Conservation (phyloP, 2,888 invertebrate species). For the Calameuta idolon region DNA sequence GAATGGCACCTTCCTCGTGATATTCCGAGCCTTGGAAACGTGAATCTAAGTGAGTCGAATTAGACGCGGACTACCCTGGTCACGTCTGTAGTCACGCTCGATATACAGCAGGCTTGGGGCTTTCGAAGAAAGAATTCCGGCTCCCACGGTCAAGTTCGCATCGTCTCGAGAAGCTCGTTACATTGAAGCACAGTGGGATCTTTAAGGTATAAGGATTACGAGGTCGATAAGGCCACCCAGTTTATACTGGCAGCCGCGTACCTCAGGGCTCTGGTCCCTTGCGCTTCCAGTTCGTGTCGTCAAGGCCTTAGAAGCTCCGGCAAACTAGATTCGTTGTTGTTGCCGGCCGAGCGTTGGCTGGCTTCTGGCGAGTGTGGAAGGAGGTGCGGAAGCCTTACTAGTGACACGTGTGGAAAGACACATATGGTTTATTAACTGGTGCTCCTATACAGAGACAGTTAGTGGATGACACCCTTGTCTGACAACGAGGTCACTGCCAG, state of each 20-base stretch:
- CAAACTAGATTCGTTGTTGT: slow-evolving; percentile 36
- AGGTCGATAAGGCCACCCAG: neutral
- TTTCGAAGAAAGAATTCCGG: neutral
- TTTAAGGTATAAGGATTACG: neutral
- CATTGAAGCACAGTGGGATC: neutral
- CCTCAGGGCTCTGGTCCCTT: neutral
- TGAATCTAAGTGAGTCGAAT: neutral
- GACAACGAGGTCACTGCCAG: slow-evolving; percentile 46
- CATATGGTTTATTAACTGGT: slow-evolving; percentile 27
- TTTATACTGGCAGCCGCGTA: neutral
- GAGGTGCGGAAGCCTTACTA: slow-evolving; percentile 39
- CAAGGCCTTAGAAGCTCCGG: slow-evolving; percentile 30
- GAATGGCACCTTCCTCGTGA: neutral
- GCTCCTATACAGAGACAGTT: slow-evolving; percentile 17
- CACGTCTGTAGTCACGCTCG: neutral
- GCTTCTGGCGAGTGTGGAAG: slow-evolving; percentile 34
- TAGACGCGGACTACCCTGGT: neutral
- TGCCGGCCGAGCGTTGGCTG: slow-evolving; percentile 25
- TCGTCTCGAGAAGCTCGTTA: neutral
- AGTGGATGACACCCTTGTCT: slow-evolving; percentile 17
- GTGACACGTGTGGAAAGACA: slow-evolving; percentile 29
- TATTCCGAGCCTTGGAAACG: neutral
- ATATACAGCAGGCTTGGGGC: neutral
- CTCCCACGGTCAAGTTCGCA: neutral
- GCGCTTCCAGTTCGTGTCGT: neutral